Conservation (phyloP, 35 echinoderm and acorn worm genomes). For the Apostichopus japonicus region DNA sequence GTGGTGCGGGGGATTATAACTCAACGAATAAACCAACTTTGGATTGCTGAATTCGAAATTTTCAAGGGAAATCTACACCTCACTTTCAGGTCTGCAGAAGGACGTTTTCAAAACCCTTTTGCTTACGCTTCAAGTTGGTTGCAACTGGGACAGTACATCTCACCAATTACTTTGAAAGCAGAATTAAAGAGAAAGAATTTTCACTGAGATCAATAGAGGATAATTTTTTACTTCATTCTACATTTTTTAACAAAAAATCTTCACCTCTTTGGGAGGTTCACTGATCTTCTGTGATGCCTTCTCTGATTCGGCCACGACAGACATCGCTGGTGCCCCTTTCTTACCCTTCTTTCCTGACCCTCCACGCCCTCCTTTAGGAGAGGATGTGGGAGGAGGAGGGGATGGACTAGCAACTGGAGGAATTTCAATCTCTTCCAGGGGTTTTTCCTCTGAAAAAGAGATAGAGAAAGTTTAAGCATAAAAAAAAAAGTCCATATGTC, state of each 20-base stretch:
- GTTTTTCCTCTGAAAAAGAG: conserved; percentile 65
- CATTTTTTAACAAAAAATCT: background rate
- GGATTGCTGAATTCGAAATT: too few species aligned
- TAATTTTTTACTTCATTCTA: background rate
- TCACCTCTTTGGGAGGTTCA: conserved; percentile 90
- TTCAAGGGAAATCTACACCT: too few species aligned
- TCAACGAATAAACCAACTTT: too few species aligned
- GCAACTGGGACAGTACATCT: too few species aligned
- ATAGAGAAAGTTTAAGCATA: background rate
- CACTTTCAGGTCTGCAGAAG: too few species aligned
- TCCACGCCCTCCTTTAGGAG: conserved; percentile 68
- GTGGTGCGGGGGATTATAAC: too few species aligned
- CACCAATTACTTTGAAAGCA: too few species aligned
- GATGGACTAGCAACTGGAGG: conserved; percentile 72
- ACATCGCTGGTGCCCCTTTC: conserved; percentile 69
- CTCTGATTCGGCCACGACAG: conserved; percentile 80
- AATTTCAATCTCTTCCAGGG: conserved; percentile 71
- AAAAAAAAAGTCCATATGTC: too few species aligned
- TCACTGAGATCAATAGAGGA: too few species aligned
- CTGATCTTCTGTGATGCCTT: conserved; percentile 75
- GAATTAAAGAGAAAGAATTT: too few species aligned
- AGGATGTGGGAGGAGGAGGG: conserved; percentile 73
- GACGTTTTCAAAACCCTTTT: too few species aligned
- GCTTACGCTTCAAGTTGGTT: too few species aligned
- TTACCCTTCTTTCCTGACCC: conserved; percentile 84